These are phyloP conservation scores for Formica selysi DNA, from an alignment of 1,140 invertebrate genomes.

Conservation along the genomic window DNA sequence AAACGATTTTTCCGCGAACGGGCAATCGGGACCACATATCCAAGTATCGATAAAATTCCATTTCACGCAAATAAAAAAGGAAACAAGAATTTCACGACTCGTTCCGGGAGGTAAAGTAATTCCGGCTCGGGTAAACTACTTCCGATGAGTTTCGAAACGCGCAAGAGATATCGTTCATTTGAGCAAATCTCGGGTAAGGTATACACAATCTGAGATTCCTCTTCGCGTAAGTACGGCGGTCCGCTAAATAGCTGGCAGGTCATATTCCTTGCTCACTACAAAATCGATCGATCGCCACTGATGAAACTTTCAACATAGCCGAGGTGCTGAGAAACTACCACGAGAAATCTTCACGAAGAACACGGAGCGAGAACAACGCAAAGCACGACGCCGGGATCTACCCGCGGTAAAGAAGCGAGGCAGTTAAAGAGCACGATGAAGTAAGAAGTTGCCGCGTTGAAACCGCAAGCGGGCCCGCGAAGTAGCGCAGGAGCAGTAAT, in stretches of 20 bases:
- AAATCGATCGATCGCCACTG: slow-evolving; percentile 18
- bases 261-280: neutral
- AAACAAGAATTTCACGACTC: neutral
- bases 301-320: slow-evolving; percentile 58
- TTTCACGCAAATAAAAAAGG: slow-evolving; percentile 32
- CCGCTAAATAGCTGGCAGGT: neutral
- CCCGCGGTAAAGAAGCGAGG: slow-evolving; percentile 44
- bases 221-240: slow-evolving; percentile 16
- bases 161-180: slow-evolving; percentile 21
- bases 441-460: slow-evolving; percentile 59
- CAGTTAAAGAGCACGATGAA: slow-evolving; percentile 54
- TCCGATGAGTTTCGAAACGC: slow-evolving; percentile 17
- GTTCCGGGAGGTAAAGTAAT: slow-evolving; percentile 59
- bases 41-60: slow-evolving; percentile 65
- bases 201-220: slow-evolving; percentile 8
- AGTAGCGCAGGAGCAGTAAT: slow-evolving; percentile 59
- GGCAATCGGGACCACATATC: slow-evolving; percentile 18
- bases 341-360: slow-evolving; percentile 39
- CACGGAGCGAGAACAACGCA: slow-evolving; percentile 34
- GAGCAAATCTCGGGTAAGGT: neutral
- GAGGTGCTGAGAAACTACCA: slow-evolving; percentile 23
- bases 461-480: slow-evolving; percentile 48
- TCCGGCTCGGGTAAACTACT: slow-evolving; percentile 25
- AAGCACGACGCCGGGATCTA: slow-evolving; percentile 31
- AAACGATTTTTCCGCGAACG: slow-evolving; percentile 47